Conservation (phyloP, 1,140 invertebrate species). For the Microplitis demolitor region DNA sequence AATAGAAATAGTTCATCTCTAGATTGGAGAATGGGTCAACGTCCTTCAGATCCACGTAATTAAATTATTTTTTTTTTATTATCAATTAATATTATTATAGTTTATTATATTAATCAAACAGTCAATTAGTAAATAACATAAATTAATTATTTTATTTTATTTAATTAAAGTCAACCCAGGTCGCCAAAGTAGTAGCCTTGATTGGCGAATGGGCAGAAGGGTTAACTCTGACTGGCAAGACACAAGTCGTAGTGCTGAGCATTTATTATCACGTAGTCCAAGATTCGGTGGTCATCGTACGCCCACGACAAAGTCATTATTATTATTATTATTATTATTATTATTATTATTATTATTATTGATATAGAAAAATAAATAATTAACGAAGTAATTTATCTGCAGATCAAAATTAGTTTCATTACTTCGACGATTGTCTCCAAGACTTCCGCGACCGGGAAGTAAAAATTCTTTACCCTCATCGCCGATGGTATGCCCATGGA, state of each 20-base stretch:
- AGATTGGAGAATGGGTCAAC: constrained; percentile 48
- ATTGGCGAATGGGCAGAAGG: constrained; percentile 51
- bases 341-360: not conserved
- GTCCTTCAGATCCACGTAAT: constrained; percentile 45
- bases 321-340: not conserved
- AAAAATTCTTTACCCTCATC: constrained; percentile 45
- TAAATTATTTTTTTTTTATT: not conserved
- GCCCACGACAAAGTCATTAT: constrained; percentile 49
- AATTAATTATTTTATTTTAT: not conserved
- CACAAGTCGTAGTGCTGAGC: constrained; percentile 52
- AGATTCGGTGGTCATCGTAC: constrained; percentile 47
- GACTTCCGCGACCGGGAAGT: constrained; percentile 47
- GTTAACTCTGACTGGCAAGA: constrained; percentile 46
- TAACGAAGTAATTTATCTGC: not conserved
- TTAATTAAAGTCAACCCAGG: constrained; percentile 38
- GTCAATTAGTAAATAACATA: too few species aligned
- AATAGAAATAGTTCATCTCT: constrained; percentile 55
- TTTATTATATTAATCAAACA: not conserved
- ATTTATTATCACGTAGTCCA: constrained; percentile 47
- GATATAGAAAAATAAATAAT: not conserved
- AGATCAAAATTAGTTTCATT: constrained; percentile 58
- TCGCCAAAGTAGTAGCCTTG: constrained; percentile 55
- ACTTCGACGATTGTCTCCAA: constrained; percentile 52
- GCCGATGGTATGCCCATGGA: constrained; percentile 50
- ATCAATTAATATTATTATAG: not conserved